Percentiles rank a stretch among this genome's conserved stretches.
phyloP scores from a whole-genome alignment of 2,888 invertebrate species.

The Blastobasis adustella region DNA sequence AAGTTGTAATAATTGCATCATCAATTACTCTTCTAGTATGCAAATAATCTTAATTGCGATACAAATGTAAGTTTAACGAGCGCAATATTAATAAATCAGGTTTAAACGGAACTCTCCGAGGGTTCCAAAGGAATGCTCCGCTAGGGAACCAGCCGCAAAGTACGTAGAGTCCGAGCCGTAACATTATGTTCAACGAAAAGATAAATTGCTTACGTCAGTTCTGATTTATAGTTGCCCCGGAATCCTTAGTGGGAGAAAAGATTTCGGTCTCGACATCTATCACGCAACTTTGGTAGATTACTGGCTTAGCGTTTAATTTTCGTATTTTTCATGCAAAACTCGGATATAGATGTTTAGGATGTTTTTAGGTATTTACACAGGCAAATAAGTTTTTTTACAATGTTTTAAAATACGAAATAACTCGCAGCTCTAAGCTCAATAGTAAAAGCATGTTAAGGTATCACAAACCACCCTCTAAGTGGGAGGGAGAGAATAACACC shows the following conservation, averaged over 20 bases:
- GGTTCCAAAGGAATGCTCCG: constrained; percentile 10
- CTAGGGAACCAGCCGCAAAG: constrained; percentile 6
- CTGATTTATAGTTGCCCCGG: constrained; percentile 43
- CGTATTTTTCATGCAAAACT: constrained; percentile 23
- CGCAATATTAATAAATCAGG: background rate
- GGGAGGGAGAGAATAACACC: constrained; percentile 15
- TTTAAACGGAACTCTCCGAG: background rate
- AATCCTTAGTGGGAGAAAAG: constrained; percentile 28
- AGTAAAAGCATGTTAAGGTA: too few species aligned
- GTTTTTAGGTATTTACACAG: background rate
- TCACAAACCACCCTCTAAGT: constrained; percentile 8
- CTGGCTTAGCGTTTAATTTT: constrained; percentile 11
- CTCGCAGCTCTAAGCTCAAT: background rate
- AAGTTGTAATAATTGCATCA: too few species aligned
- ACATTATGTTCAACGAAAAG: constrained; percentile 28
- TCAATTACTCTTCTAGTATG: too few species aligned
- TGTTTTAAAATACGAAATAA: constrained; percentile 1
- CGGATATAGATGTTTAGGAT: constrained; percentile 10
- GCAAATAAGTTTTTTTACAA: background rate
- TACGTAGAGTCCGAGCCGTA: constrained; percentile 10
- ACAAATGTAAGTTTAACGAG: background rate
- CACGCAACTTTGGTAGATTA: constrained; percentile 35
- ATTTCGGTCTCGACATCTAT: constrained; percentile 26
- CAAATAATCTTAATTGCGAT: background rate
- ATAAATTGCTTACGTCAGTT: constrained; percentile 37